Percentiles rank a stretch among this genome's conserved stretches.
phyloP scores from a whole-genome alignment of 2,113 vertebrate genomes.

The Ammodytes marinus region DNA sequence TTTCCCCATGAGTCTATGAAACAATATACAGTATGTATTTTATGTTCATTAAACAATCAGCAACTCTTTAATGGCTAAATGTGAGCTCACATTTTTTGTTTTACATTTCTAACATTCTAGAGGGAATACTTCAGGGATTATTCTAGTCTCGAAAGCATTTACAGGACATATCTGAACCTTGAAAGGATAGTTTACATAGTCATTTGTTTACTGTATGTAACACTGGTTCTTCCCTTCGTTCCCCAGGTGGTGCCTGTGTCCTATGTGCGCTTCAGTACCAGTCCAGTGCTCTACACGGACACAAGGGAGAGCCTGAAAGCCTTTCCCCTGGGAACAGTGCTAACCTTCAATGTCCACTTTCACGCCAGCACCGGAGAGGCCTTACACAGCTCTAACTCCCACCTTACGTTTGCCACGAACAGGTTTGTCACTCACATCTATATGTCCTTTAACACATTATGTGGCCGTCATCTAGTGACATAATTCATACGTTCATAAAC shows the following conservation, averaged over 20 bases:
- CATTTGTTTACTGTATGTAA: background rate
- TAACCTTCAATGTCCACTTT: conserved; percentile 91
- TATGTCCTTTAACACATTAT: background rate
- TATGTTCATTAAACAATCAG: too few relatives aligned
- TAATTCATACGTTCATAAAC: conserved; percentile 2
- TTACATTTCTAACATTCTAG: too few relatives aligned
- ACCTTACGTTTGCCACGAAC: conserved; percentile 90
- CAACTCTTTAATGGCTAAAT: too few relatives aligned
- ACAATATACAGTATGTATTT: too few relatives aligned
- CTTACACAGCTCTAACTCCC: conserved; percentile 91
- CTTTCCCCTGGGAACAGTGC: conserved; percentile 89
- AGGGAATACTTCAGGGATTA: too few relatives aligned
- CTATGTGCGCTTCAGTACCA: conserved; percentile 91
- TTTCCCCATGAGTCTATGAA: background rate
- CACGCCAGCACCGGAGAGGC: conserved; percentile 92
- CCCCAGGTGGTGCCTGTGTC: conserved; percentile 93
- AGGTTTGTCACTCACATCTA: conserved; percentile 85
- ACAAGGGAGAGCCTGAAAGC: conserved; percentile 82
- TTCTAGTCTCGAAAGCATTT: too few relatives aligned
- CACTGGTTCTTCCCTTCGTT: conserved; percentile 10
- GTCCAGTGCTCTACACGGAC: conserved; percentile 84
- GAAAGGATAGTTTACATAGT: conserved; percentile 18
- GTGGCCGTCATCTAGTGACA: background rate
- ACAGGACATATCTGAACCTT: background rate
- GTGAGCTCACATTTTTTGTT: too few relatives aligned